Evolutionary conservation across 2,888 invertebrate genomes (phyloP).

Genomic region (Spodoptera littoralis): DNA sequence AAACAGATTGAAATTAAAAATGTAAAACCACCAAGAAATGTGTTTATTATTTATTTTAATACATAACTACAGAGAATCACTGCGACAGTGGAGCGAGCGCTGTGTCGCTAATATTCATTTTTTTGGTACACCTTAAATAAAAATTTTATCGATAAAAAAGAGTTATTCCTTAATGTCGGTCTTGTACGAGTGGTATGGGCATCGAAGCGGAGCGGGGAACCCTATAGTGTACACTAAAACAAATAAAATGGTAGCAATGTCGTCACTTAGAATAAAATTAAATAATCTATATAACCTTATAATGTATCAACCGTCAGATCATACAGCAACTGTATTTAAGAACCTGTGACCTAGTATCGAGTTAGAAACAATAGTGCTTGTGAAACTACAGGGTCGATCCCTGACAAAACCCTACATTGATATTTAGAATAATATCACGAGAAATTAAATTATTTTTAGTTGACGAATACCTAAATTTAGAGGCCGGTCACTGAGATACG

Average conservation of each 20-base stretch:
- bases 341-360: slow-evolving; percentile 51
- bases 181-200: slow-evolving; percentile 56
- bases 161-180: slow-evolving; percentile 56
- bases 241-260: slow-evolving; percentile 42
- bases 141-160: slow-evolving; percentile 62
- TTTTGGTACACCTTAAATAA: slow-evolving; percentile 82
- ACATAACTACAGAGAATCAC: slow-evolving; percentile 86
- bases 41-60: slow-evolving; percentile 83
- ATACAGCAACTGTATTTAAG: slow-evolving; percentile 42
- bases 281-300: slow-evolving; percentile 50
- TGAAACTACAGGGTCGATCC: slow-evolving; percentile 44
- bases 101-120: slow-evolving; percentile 62
- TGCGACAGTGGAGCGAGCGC: slow-evolving; percentile 67
- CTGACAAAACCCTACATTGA: slow-evolving; percentile 53
- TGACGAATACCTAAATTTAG: slow-evolving; percentile 49
- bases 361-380: slow-evolving; percentile 38
- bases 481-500: slow-evolving; percentile 45
- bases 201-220: slow-evolving; percentile 60
- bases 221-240: slow-evolving; percentile 45
- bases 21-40: slow-evolving; percentile 52
- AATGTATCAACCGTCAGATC: slow-evolving; percentile 53
- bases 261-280: slow-evolving; percentile 44
- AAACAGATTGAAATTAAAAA: slow-evolving; percentile 41
- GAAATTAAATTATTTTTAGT: slow-evolving; percentile 53
- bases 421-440: slow-evolving; percentile 64